Evolutionary conservation across 2,888 invertebrate species (phyloP).

Genomic region (Dasysyrphus albostriatus): DNA sequence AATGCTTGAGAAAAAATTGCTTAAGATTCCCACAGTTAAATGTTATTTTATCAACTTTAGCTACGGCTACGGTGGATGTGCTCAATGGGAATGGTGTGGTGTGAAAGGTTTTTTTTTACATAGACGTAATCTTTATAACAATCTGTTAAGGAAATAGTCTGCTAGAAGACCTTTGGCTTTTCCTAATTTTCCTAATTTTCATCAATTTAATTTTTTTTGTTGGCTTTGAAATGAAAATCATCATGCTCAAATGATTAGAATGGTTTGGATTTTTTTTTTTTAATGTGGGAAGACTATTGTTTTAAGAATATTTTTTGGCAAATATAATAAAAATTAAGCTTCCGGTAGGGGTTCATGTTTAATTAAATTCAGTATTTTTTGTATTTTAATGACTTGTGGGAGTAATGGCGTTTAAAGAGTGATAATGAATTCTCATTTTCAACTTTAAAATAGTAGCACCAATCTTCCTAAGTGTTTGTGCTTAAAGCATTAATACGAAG

Average conservation of each 20-base stretch:
- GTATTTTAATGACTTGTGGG: neutral
- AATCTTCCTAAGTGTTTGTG: too few relatives aligned
- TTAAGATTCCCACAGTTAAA: conserved; percentile 64
- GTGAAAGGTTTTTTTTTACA: conserved; percentile 26
- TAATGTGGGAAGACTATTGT: conserved; percentile 52
- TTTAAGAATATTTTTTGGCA: conserved; percentile 7
- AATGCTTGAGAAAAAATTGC: conserved; percentile 65
- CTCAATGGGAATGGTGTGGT: conserved; percentile 49
- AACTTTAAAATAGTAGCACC: too few relatives aligned
- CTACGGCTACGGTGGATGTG: conserved; percentile 3
- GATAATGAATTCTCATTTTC: neutral
- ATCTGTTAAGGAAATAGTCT: conserved; percentile 38
- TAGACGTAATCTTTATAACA: conserved; percentile 30
- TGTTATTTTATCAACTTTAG: conserved; percentile 9
- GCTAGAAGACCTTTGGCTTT: conserved; percentile 41
- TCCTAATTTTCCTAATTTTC: conserved; percentile 52
- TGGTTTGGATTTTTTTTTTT: conserved; percentile 1
- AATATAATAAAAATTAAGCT: too few relatives aligned
- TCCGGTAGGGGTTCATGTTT: conserved; percentile 7
- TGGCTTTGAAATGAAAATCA: conserved; percentile 37
- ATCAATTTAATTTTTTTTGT: conserved; percentile 28
- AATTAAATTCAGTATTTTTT: neutral
- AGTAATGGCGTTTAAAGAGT: neutral
- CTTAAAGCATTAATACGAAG: too few relatives aligned
- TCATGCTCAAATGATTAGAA: conserved; percentile 49